A percentile compares a stretch with the other conserved stretches of the same genome.
Evolutionary conservation across 2,888 invertebrate species (phyloP).

Genomic region (Ophioninae sp.): DNA sequence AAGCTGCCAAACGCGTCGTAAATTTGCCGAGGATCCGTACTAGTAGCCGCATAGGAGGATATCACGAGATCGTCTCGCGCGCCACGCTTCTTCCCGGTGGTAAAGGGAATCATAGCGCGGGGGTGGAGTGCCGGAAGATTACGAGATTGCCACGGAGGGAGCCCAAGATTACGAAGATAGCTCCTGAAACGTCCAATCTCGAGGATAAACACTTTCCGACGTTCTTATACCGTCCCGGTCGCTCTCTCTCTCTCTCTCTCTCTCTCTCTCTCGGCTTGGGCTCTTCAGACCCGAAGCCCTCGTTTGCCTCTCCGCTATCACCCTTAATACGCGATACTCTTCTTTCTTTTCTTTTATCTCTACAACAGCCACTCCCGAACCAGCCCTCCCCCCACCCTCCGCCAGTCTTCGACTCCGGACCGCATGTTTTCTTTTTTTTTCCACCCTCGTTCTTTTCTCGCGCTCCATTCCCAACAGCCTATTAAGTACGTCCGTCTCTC

Average conservation of each 20-base stretch:
- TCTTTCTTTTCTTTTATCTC: conserved; percentile 30
- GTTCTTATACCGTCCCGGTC: conserved; percentile 70
- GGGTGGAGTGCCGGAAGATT: conserved; percentile 79
- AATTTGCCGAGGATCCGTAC: conserved; percentile 1
- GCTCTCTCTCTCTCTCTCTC: too few relatives aligned
- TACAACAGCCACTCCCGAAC: neutral
- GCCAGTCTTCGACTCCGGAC: conserved; percentile 31
- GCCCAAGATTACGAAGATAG: conserved; percentile 78
- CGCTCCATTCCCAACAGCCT: conserved; percentile 28
- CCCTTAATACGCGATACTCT: conserved; percentile 35
- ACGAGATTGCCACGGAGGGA: conserved; percentile 78
- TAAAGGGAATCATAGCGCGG: conserved; percentile 56
- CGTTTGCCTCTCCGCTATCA: conserved; percentile 31
- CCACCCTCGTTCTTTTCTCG: conserved; percentile 42
- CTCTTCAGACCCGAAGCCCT: conserved; percentile 33
- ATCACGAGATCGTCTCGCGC: conserved; percentile 64
- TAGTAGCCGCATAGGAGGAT: conserved; percentile 11
- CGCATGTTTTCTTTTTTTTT: conserved; percentile 52
- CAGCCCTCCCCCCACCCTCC: conserved; percentile 1
- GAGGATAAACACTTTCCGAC: conserved; percentile 80
- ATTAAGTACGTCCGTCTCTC: conserved; percentile 6
- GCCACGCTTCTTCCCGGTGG: conserved; percentile 65
- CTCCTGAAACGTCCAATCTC: conserved; percentile 80
- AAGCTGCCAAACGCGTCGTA: conserved; percentile 22
- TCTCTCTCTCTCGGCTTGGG: conserved; percentile 41